Base-by-base conservation (phyloP, 2,113 vertebrate genomes). In the Callipepla squamata region DNA sequence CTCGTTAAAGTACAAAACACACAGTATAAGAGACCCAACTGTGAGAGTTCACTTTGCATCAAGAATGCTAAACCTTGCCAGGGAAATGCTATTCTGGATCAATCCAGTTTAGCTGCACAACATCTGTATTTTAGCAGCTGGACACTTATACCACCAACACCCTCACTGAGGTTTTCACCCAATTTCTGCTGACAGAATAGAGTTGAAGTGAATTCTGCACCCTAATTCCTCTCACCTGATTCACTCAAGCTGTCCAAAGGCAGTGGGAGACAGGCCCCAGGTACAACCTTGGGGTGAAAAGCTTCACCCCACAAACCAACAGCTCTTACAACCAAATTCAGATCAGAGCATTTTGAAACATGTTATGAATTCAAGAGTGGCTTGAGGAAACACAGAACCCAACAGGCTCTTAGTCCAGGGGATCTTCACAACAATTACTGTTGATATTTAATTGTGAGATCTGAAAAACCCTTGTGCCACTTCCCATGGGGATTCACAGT, bases 1-100 rank as follows among this genome's bases (percentile, higher is more conserved):
- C 97, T 97, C 96, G 97, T 97, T 97, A 96, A 97, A 97, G 89
- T 85, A 94, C 92, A 96, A 96, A 95, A 90, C 79, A 87, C 85
- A 70, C 89, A 94, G 69, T 44, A 79, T 42, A 73, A 93, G 94
- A 95, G 96, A 96, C 97, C 96, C 95, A 85, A 9, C 74, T 80
- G 65, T 3, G 36, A 95, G 96, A 95, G 94, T 75, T 96, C 90
- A 57, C 80, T 96, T 92, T 94, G 96, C 94, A 94, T 97, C 92
- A 96, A 89, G 91, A 87, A 92, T 57, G 69, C 63, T 93, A 88
- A 95, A 78, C 26, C 75, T 94, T 90, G 94, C 95, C 96, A 97
- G 83, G 51, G 76, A 94, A 97, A 97, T 62, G 93, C 88, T 85
- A 65, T 81, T 96, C 84, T 91, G 87, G 82, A 85, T 88, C 91